Conservation (phyloP, 92 coral and sea anemone species). For the Bergia puertoricense region DNA sequence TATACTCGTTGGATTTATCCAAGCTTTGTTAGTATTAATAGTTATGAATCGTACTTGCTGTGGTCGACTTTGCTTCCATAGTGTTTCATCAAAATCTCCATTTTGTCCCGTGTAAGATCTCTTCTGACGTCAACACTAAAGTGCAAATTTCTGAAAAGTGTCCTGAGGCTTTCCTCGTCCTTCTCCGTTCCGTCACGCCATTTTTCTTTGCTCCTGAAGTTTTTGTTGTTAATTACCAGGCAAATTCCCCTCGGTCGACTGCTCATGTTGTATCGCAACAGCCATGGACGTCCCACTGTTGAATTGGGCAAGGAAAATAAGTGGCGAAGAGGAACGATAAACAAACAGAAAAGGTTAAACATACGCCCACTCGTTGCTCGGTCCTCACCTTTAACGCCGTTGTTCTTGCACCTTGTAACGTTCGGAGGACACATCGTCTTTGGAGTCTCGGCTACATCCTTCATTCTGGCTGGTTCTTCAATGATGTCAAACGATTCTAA, state of each 20-base stretch:
- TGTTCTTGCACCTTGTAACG: background rate
- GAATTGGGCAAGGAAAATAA: background rate
- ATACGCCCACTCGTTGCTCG: background rate
- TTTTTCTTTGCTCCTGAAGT: constrained; percentile 8
- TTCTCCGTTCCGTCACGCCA: constrained; percentile 30
- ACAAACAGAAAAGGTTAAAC: background rate
- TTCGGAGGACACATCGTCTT: background rate
- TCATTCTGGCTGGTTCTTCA: background rate
- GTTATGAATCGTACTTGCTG: background rate
- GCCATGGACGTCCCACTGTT: background rate
- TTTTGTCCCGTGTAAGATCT: constrained; percentile 25
- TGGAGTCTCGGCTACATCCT: background rate
- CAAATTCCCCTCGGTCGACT: constrained; percentile 36
- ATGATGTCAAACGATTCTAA: constrained; percentile 18
- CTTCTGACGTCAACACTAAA: constrained; percentile 31
- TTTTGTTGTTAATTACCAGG: constrained; percentile 33
- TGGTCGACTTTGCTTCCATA: constrained; percentile 30
- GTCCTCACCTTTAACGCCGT: background rate
- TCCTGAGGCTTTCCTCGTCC: constrained; percentile 25
- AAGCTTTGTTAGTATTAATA: background rate
- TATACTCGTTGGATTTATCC: too few relatives aligned
- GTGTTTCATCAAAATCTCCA: background rate
- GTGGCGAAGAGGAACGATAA: background rate
- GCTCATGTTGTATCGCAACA: constrained; percentile 23
- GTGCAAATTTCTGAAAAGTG: constrained; percentile 24